Base-by-base conservation (phyloP, 92 coral and sea anemone genomes). In the Ricordea florida region DNA sequence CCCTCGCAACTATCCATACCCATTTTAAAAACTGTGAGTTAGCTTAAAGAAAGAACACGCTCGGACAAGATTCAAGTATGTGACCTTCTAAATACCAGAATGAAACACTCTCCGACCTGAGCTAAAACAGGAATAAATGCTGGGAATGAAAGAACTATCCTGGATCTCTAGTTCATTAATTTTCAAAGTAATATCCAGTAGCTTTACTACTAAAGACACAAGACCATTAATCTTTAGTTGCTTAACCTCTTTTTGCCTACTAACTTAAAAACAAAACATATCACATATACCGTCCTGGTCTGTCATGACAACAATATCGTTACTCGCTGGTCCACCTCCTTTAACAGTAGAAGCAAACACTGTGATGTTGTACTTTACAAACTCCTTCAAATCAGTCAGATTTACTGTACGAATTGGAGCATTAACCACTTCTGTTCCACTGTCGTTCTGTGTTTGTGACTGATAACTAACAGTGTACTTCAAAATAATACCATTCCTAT, bases 261-360 rank as follows among this genome's bases (percentile, higher is more conserved):
- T 42, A 14, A 6, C 14, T 8, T 35, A 2, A 10, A 10, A 44
- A 44, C n/a, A 1, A 13, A 5, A 10, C 11, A 13, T 44, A 7
- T 8, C 0, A 24, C 50, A 44, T 87, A 50, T 66, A 93, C 98
- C 69, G 31, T 90, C 87, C 56, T 93, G 91, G 60, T 93, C 91
- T 15, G 98, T 91, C 13, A 57, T 49, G 13, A 85, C 80, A 0
- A 14, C n/a, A 17, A 1, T 36, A 0, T 11, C 17, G n/a, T 1
- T 18, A 9, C 48, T 60, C 14, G 40, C 90, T 29, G n/a, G 47
- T 18, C 98, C 98, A 49, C 90, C 92, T 15, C 98, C 98, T 37
- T 76, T 85, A 6, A 81, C 71, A 30, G 98, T 93, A 56, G 74
- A 90, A 1, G 96, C 98, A 63, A 91, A 84, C 43, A 85, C 81